Evolutionary conservation across 1,140 invertebrate genomes (phyloP).

Genomic region (Portunus trituberculatus): DNA sequence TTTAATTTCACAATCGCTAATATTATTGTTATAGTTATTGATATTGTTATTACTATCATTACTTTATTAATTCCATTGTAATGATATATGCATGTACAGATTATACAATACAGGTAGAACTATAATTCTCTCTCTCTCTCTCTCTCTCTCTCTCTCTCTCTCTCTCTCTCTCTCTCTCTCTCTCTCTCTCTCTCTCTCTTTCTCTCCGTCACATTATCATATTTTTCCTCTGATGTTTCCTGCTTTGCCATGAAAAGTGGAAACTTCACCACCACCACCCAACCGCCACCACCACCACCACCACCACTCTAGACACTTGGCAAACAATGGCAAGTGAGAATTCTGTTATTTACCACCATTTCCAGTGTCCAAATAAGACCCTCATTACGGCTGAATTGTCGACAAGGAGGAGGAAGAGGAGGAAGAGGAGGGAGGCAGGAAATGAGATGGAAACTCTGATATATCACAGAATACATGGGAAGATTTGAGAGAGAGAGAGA

Average conservation of each 20-base stretch:
- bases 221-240: background rate
- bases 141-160: background rate
- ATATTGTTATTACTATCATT: too few relatives aligned
- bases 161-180: background rate
- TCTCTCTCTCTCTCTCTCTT: slow-evolving; percentile 29
- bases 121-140: too few relatives aligned
- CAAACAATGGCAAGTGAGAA: background rate
- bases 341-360: background rate
- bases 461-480: background rate
- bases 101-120: too few relatives aligned
- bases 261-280: background rate
- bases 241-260: background rate
- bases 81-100: too few relatives aligned
- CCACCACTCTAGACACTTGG: background rate
- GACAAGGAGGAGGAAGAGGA: background rate
- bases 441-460: too few relatives aligned
- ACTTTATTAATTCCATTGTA: too few relatives aligned
- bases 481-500: too few relatives aligned
- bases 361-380: background rate
- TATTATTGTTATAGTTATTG: too few relatives aligned
- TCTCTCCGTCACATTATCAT: background rate
- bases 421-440: too few relatives aligned
- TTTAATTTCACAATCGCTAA: too few relatives aligned
- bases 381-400: background rate
- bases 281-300: background rate